Percentiles rank a stretch among this genome's conserved stretches.
Evolutionary conservation across 1,140 invertebrate species (phyloP).

Genomic region (Polypedilum pembai): DNA sequence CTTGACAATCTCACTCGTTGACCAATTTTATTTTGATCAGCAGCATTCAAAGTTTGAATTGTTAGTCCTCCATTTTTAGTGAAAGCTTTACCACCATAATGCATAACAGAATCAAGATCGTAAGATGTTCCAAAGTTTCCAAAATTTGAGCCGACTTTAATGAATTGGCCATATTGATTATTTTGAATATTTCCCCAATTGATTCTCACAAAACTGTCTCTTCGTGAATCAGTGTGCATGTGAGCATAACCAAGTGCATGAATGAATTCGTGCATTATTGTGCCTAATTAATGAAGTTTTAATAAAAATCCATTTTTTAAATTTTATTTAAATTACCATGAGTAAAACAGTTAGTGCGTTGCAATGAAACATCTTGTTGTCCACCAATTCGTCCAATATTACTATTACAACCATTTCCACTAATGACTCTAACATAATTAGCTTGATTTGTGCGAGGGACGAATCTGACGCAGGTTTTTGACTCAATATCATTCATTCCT

Average conservation of each 20-base stretch:
- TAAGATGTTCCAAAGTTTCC: conserved; percentile 46
- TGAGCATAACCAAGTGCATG: conserved; percentile 49
- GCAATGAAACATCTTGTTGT: too few species aligned
- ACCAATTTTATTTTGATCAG: background rate
- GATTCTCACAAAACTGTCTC: conserved; percentile 49
- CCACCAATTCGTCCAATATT: too few species aligned
- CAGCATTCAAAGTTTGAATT: conserved; percentile 40
- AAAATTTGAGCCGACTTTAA: conserved; percentile 45
- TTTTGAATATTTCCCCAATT: conserved; percentile 48
- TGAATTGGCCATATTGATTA: conserved; percentile 45
- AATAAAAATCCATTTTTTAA: too few species aligned
- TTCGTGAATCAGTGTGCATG: conserved; percentile 49
- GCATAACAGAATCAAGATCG: conserved; percentile 56
- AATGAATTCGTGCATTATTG: conserved; percentile 49
- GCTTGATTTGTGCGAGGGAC: too few species aligned
- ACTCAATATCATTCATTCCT: too few species aligned
- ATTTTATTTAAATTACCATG: too few species aligned
- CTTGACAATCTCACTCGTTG: background rate
- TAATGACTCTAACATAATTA: too few species aligned
- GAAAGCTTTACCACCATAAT: conserved; percentile 52
- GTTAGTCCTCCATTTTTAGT: conserved; percentile 49
- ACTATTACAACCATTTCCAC: too few species aligned
- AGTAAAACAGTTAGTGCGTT: too few species aligned
- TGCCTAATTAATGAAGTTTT: too few species aligned
- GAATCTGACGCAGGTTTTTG: too few species aligned